Evolutionary conservation across 2,113 vertebrate species (phyloP), one percentile per base, ranked within the genome.

Genomic region (Limnothrissa miodon): DNA sequence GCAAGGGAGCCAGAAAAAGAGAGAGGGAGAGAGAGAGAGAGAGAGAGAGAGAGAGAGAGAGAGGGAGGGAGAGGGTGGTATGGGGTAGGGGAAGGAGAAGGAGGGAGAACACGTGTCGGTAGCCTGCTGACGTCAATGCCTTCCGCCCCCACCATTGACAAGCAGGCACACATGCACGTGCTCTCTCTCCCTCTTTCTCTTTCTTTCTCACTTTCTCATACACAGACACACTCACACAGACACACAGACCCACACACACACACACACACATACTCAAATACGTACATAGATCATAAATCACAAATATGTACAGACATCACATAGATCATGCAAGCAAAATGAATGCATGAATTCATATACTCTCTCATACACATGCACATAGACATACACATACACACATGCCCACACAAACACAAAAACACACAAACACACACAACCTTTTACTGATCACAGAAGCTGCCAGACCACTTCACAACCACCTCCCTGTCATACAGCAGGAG

Each of bases 111-210:
- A 89, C 59, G 45, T 87, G 82, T 80, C 87, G 59, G 78, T 7
- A 80, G 84, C 86, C 85, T 62, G 11, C 86, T 84, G 81, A 86
- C 82, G 62, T 88, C 80, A 84, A 88, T 86, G 70, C 45, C 82
- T 88, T 82, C 81, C 80, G 79, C 85, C 53, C 45, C 59, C 66
- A 45, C 25, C 62, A 70, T 29, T 70, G 21, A 36, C 21, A 59
- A 39, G 62, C 62, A 70, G 62, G 74, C 78, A 79, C 80, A 86
- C 80, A 85, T 39, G 45, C 1, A 23, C 80, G 36, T 56, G n/a
- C 23, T 7, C 53, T 11, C 80, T 15, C 80, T 42, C 80, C 7
- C 53, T 11, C 80, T 15, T 78, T 42, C 80, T 42, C 42, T 42
- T 6, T 42, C 42, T 42, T 42, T 42, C 42, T 7, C 80, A 42